These are phyloP conservation scores for Dromas ardeola DNA, from an alignment of 2,113 vertebrate genomes.

Conservation along the genomic window DNA sequence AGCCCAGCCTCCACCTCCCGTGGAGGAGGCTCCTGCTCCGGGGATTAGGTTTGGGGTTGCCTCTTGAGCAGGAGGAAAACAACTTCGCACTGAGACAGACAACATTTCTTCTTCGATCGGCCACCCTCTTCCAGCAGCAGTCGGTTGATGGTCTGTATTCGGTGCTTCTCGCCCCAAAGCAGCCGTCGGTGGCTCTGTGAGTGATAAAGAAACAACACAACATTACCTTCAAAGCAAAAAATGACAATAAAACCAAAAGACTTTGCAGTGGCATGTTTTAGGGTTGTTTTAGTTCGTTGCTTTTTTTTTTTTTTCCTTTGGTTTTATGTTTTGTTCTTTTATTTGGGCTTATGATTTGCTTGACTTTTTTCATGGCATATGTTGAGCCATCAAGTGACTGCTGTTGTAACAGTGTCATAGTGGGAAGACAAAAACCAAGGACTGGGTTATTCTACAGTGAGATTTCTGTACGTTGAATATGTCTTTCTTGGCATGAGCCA, in stretches of 20 bases:
- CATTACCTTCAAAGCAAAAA: not conserved
- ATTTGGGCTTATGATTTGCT: not conserved
- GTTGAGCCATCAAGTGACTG: not conserved
- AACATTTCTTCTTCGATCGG: not conserved
- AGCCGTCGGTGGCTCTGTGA: not conserved
- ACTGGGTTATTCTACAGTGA: not conserved
- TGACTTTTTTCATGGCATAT: not conserved
- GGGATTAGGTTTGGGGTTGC: not conserved
- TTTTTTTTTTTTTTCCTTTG: too few species aligned
- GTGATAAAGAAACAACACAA: not conserved
- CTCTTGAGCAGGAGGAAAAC: not conserved
- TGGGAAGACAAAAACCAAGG: not conserved
- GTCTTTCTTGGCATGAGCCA: not conserved
- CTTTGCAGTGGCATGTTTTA: not conserved
- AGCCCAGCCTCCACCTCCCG: not conserved
- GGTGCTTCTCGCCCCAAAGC: not conserved
- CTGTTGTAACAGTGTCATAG: not conserved
- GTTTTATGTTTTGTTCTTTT: not conserved
- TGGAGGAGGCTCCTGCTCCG: not conserved
- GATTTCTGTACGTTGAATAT: not conserved
- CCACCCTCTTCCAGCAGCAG: not conserved
- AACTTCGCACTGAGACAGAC: too few species aligned
- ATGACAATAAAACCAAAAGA: not conserved
- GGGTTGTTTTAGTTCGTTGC: not conserved
- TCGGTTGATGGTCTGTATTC: fast-evolving